Conservation (phyloP, 2,888 invertebrate genomes). For the Metopia argyrocephala region DNA sequence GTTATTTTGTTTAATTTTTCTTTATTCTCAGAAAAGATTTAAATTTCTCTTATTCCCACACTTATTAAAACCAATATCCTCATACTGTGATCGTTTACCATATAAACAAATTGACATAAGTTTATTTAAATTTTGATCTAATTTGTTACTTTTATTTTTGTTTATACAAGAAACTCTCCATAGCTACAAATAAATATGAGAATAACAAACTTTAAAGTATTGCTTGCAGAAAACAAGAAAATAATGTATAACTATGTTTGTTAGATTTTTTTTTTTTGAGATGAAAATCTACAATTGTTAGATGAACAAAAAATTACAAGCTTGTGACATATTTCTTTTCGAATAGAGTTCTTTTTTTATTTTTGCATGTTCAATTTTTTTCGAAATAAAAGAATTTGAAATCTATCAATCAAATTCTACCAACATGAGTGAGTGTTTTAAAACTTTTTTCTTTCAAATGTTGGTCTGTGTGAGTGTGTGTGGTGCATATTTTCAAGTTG, state of each 20-base stretch:
- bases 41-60: slow-evolving; percentile 56
- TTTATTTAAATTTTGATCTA: slow-evolving; percentile 64
- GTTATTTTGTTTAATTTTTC: background rate
- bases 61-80: slow-evolving; percentile 55
- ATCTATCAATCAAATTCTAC: slow-evolving; percentile 61
- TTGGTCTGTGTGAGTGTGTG: background rate
- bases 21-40: background rate
- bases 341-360: slow-evolving; percentile 8
- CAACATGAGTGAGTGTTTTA: slow-evolving; percentile 42
- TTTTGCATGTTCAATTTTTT: background rate
- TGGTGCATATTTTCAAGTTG: slow-evolving; percentile 34
- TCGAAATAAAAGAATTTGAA: slow-evolving; percentile 55
- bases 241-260: slow-evolving; percentile 22
- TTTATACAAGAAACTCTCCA: background rate
- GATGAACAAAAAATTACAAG: slow-evolving; percentile 49
- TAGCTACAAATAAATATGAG: background rate
- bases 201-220: slow-evolving; percentile 29
- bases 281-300: slow-evolving; percentile 57
- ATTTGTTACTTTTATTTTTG: slow-evolving; percentile 51
- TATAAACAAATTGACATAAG: slow-evolving; percentile 63
- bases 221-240: slow-evolving; percentile 16
- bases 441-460: background rate
- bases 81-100: slow-evolving; percentile 57
- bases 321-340: slow-evolving; percentile 56
- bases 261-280: background rate